Evolutionary conservation across 2,888 invertebrate species (phyloP).

Genomic region (Cantharis nigra): DNA sequence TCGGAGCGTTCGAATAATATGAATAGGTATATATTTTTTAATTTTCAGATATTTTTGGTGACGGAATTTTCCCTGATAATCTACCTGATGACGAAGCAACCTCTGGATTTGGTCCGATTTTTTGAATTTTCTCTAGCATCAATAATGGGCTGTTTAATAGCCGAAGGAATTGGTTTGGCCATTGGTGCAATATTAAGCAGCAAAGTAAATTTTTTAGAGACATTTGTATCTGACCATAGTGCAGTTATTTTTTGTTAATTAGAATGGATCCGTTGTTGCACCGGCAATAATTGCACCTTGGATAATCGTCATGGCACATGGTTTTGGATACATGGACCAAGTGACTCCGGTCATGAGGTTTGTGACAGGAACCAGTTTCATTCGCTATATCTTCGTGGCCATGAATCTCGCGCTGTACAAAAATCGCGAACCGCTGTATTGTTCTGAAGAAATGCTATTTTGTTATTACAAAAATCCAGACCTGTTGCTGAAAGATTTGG

Average conservation of each 20-base stretch:
- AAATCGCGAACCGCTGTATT: background rate
- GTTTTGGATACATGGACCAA: background rate
- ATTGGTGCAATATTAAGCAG: slow-evolving; percentile 68
- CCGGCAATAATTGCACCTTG: background rate
- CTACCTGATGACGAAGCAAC: slow-evolving; percentile 68
- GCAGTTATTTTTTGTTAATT: background rate
- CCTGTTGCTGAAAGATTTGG: background rate
- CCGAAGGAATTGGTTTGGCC: slow-evolving; percentile 74
- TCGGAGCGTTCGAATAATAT: too few species aligned
- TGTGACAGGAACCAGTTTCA: background rate
- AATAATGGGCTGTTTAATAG: slow-evolving; percentile 66
- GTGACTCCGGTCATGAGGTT: background rate
- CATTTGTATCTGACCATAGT: background rate
- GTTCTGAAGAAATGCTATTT: background rate
- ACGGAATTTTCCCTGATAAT: slow-evolving; percentile 58
- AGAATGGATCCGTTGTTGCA: background rate
- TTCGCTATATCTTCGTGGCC: background rate
- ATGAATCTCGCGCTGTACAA: background rate
- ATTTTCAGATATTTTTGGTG: slow-evolving; percentile 57
- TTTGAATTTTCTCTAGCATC: slow-evolving; percentile 63
- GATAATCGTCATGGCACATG: background rate
- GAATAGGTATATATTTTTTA: too few species aligned
- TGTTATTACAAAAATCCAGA: background rate
- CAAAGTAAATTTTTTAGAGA: slow-evolving; percentile 54
- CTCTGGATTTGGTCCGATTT: slow-evolving; percentile 67